Percentiles rank a stretch among this genome's conserved stretches.
Evolutionary conservation across 2,113 vertebrate species (phyloP).

Genomic region (Bubo bubo): DNA sequence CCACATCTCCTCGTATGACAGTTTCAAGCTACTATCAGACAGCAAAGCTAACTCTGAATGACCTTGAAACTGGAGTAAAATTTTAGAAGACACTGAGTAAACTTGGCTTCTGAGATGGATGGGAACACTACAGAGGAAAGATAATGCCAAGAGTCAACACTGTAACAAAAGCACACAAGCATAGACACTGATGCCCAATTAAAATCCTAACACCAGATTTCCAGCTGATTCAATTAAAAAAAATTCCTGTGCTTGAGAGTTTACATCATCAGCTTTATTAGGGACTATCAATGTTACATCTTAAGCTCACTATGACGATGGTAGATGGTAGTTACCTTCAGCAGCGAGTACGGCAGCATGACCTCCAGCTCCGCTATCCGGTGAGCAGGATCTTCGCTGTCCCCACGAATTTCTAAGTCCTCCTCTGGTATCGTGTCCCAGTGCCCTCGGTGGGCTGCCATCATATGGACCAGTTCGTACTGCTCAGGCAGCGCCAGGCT

Average conservation of each 20-base stretch:
- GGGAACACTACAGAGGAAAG: background rate
- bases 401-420: conserved; percentile 89
- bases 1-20: background rate
- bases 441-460: conserved; percentile 86
- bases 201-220: background rate
- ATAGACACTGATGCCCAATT: background rate
- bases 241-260: background rate
- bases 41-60: background rate
- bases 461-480: conserved; percentile 91
- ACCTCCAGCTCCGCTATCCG: conserved; percentile 91
- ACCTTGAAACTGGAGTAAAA: background rate
- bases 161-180: background rate
- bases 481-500: conserved; percentile 91
- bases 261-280: background rate
- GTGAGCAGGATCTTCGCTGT: conserved; percentile 87
- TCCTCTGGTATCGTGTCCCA: conserved; percentile 94
- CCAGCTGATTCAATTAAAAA: background rate
- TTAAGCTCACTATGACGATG: rapidly evolving
- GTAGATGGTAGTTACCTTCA: conserved; percentile 81
- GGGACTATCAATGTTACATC: too few species aligned
- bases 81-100: background rate
- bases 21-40: background rate
- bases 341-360: conserved; percentile 85
- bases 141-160: background rate
- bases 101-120: background rate